Conservation (phyloP, 2,888 invertebrate species). For the Diaperis boleti region DNA sequence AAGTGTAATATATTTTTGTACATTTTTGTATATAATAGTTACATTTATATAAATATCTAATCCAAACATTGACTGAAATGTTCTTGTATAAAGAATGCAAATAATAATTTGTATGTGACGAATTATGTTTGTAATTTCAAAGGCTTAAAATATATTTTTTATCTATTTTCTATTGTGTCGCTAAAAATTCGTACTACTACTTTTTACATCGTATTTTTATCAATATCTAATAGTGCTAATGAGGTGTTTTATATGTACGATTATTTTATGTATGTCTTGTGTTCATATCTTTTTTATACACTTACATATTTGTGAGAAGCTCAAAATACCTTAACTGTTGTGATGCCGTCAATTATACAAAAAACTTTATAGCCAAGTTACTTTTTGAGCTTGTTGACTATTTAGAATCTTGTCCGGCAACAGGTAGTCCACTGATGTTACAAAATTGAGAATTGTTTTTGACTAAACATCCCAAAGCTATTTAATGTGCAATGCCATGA, state of each 20-base stretch:
- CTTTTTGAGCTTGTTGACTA: conserved; percentile 40
- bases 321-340: conserved; percentile 32
- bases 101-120: not conserved
- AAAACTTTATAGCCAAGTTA: conserved; percentile 34
- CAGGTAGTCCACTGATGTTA: no score
- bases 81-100: not conserved
- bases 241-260: not conserved
- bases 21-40: conserved; percentile 38
- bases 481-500: no score
- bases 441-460: no score
- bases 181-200: conserved; percentile 1
- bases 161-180: conserved; percentile 5
- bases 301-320: conserved; percentile 19
- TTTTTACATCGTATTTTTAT: conserved; percentile 1
- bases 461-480: no score
- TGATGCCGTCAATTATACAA: conserved; percentile 37
- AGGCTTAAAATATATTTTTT: not conserved
- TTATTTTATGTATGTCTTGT: conserved; percentile 18
- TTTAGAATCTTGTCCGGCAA: conserved; percentile 22
- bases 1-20: conserved; percentile 39
- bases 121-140: not conserved
- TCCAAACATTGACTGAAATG: conserved; percentile 20
- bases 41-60: not conserved
- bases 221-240: conserved; percentile 1
- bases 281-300: conserved; percentile 14